phyloP scores from a whole-genome alignment of 2,113 vertebrate species.

The Ovibos moschatus region DNA sequence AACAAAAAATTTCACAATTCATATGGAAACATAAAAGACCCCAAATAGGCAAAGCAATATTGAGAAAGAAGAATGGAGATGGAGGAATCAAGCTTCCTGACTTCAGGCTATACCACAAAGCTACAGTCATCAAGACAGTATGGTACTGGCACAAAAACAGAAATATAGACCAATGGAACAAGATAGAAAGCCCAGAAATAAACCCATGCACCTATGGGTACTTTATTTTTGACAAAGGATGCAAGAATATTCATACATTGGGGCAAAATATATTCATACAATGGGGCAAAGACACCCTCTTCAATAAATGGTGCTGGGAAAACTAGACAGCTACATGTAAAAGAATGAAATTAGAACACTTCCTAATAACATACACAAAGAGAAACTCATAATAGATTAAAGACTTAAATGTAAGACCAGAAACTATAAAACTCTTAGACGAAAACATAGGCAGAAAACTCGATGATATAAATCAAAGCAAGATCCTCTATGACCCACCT shows the following conservation, averaged over 20 bases:
- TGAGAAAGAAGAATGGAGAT: not conserved
- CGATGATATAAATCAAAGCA: not conserved
- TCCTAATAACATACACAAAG: not conserved
- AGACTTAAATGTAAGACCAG: not conserved
- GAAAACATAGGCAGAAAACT: not conserved
- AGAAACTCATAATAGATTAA: not conserved
- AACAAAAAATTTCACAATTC: not conserved
- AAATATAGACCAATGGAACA: not conserved
- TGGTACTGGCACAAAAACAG: not conserved
- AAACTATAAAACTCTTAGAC: not conserved
- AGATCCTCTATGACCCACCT: not conserved
- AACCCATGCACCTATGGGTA: not conserved
- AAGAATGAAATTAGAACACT: not conserved
- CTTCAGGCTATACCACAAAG: not conserved
- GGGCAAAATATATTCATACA: not conserved
- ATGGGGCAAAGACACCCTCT: not conserved
- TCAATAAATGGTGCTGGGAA: not conserved
- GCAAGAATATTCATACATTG: not conserved
- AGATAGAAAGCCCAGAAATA: not conserved
- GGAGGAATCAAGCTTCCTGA: not conserved
- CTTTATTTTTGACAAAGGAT: not conserved
- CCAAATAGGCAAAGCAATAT: not conserved
- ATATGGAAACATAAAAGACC: not conserved
- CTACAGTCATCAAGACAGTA: not conserved
- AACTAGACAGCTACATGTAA: not conserved